A percentile compares a stretch with the other conserved stretches of the same genome.
These are phyloP conservation scores for Dryocosmus kuriphilus DNA, from an alignment of 2,888 invertebrate genomes.

Conservation along the genomic window DNA sequence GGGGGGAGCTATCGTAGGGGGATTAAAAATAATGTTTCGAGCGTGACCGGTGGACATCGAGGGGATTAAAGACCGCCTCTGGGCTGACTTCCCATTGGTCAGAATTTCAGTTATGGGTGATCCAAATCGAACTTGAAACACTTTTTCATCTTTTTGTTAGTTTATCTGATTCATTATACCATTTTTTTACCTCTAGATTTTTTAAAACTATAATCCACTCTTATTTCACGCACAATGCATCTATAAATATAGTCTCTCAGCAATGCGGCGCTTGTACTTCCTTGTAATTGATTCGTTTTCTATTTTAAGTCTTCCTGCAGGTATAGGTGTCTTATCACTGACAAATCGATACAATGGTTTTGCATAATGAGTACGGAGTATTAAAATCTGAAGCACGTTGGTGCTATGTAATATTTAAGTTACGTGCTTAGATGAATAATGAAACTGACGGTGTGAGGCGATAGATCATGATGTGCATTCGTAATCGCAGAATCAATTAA, in stretches of 20 bases:
- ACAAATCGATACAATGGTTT: constrained; percentile 22
- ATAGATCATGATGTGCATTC: constrained; percentile 50
- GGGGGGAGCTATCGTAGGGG: constrained; percentile 61
- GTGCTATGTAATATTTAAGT: constrained; percentile 24
- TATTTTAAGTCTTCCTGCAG: neutral
- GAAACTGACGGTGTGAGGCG: constrained; percentile 40
- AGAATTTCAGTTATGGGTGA: neutral
- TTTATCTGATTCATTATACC: neutral
- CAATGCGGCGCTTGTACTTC: neutral
- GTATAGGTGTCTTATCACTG: constrained; percentile 12
- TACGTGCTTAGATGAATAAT: constrained; percentile 41
- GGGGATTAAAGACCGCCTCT: constrained; percentile 66
- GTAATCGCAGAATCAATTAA: constrained; percentile 65
- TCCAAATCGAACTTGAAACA: neutral
- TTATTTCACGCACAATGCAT: neutral
- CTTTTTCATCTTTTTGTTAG: constrained; percentile 1
- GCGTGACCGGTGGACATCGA: constrained; percentile 71
- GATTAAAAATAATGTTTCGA: constrained; percentile 76
- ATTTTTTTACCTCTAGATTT: too few relatives aligned
- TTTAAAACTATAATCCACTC: too few relatives aligned
- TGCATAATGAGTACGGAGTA: constrained; percentile 21
- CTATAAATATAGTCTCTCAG: neutral
- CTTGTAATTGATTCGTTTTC: constrained; percentile 15
- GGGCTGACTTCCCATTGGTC: constrained; percentile 26
- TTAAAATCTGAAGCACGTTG: constrained; percentile 24